Base-by-base conservation (phyloP, 1,140 invertebrate genomes). In the Heliconius melpomene region DNA sequence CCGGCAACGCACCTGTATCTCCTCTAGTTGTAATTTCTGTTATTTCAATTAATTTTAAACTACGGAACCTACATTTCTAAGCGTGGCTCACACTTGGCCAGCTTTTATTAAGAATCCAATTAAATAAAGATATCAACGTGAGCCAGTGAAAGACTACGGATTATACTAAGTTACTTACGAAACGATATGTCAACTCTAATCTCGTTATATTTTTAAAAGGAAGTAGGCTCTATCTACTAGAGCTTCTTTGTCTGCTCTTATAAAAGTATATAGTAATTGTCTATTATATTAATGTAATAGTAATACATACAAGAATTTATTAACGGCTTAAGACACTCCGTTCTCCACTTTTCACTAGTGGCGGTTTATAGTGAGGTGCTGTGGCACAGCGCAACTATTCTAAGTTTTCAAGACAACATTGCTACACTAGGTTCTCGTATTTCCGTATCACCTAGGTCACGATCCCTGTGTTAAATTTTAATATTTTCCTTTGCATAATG, bases 401-500 rank as follows among this genome's bases (percentile, higher is more conserved):
- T 8, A 57, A 9, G 54, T 57, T 9, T 57, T 9, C 54, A 76
- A 29, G 54, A 32, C n/a, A 57, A 57, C 54, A 18, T 75, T 76
- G n/a, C 38, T 29, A 29, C n/a, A 70, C 38, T 40, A 32, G 32
- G 32, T 32, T 32, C 32, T 32, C 32, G 32, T 32, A 40, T 70
- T 46, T 70, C 36, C 60, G 57, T 66, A 46, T 36, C 57, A 76
- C 57, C 74, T 71, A 40, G 66, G 20, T 26, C 72, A 80, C 38
- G 72, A 66, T 73, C 52, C 23, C 16, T 57, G 60, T n/a, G n/a
- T 57, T 57, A 77, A 77, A 81, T 77, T 79, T 79, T 72, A 76
- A 81, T 81, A 60, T 81, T 74, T 52, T 74, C 79, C 79, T 81
- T 81, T 81, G 77, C 72, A 76, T 81, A 81, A 81, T 74, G 72